Evolutionary conservation across 2,797 vertebrate species (phyloP), one percentile per base, ranked within the genome.

Genomic region (Gymnothorax reevesii): DNA sequence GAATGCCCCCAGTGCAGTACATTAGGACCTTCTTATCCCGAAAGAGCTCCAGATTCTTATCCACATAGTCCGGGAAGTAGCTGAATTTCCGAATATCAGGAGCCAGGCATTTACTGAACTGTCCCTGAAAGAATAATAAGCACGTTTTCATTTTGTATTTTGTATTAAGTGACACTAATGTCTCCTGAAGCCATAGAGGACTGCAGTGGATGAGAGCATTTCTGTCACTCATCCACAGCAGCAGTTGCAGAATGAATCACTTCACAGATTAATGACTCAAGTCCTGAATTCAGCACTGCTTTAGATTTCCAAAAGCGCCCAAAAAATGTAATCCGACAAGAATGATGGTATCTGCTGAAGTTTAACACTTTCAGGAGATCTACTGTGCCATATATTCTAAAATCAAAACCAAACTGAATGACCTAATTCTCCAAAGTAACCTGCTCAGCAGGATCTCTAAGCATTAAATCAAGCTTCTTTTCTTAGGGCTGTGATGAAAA

Each of bases 51-150:
- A 99, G 91, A 91, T 99, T 99, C 93, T 97, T 95, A 93, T 99
- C 97, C 7, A 99, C 77, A 0, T 99, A 99, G 90, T 96, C 96
- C 1, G 99, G 99, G 90, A 99, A 99, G 92, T 99, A 99, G 94
- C 98, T 99, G 95, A 99, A 99, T 90, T 99, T 99, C 42, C 98
- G 97, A 93, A 99, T 99, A 93, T 99, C 94, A 13, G 98, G 99
- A 25, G 98, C 98, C 92, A 99, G 90, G 91, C 97, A 98, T 13
- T 93, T 96, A 92, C 93, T 96, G 89, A 99, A 99, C 89, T 95
- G 96, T 0, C 98, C 98, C 98, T 99, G 91, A 1, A 89, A 83
- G 60, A 2, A 77, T 83, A 88, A 57, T 77, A 96, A 95, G 93
- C 8, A 7, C 3, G 27, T 69, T 5, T 59, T 4, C 60, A 15